These are phyloP conservation scores for Esperia sulphurella DNA, from an alignment of 2,888 invertebrate genomes.

Conservation along the genomic window DNA sequence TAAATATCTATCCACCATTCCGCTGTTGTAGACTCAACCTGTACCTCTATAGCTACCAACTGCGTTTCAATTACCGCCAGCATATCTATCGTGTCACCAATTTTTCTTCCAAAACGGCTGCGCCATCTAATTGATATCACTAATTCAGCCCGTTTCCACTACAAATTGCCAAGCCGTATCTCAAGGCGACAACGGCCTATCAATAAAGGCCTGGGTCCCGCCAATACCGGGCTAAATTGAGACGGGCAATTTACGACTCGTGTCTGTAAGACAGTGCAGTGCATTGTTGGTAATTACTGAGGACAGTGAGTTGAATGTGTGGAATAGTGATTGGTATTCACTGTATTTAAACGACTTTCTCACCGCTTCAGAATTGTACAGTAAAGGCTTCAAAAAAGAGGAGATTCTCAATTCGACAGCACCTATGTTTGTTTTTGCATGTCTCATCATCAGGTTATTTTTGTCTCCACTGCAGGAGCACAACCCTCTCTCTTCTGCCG, in stretches of 20 bases:
- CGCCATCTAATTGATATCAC: slow-evolving; percentile 29
- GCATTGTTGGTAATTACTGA: neutral
- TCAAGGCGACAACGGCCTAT: slow-evolving; percentile 69
- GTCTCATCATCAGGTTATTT: too few relatives aligned
- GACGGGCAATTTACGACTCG: slow-evolving; percentile 42
- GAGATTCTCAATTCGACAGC: too few relatives aligned
- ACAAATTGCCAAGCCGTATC: slow-evolving; percentile 59
- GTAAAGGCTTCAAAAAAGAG: too few relatives aligned
- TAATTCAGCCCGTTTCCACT: slow-evolving; percentile 27
- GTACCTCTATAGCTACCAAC: too few relatives aligned
- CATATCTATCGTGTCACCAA: slow-evolving; percentile 9
- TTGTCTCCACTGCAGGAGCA: too few relatives aligned
- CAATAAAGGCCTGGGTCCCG: slow-evolving; percentile 45
- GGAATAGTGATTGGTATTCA: neutral
- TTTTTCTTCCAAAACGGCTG: slow-evolving; percentile 20
- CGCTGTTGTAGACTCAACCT: too few relatives aligned
- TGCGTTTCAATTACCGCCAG: slow-evolving; percentile 5
- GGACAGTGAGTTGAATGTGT: too few relatives aligned
- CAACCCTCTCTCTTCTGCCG: too few relatives aligned
- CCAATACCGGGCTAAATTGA: slow-evolving; percentile 35
- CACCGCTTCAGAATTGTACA: too few relatives aligned
- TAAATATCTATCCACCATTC: too few relatives aligned
- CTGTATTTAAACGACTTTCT: neutral
- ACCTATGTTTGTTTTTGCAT: too few relatives aligned
- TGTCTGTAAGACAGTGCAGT: slow-evolving; percentile 10